A percentile compares a stretch with the other conserved stretches of the same genome.
Evolutionary conservation across 2,113 vertebrate genomes (phyloP).

Genomic region (Corythaixoides concolor): DNA sequence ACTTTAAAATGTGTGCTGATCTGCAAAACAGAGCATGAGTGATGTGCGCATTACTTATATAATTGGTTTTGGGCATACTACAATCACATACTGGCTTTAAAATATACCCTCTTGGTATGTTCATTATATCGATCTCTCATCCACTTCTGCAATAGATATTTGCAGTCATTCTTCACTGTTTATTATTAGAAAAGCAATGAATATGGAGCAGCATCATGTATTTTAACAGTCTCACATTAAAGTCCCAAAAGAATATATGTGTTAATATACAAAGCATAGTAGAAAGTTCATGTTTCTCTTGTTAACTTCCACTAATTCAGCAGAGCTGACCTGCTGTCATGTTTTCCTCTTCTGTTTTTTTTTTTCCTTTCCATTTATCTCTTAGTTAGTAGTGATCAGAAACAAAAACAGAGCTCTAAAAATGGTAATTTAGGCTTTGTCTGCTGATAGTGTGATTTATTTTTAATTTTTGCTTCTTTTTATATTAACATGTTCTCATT

Average conservation of each 20-base stretch:
- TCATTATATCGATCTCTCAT: constrained; percentile 50
- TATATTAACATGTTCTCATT: not conserved
- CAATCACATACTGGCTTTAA: constrained; percentile 57
- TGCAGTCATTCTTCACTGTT: constrained; percentile 38
- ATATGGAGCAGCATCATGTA: not conserved
- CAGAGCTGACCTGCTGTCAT: not conserved
- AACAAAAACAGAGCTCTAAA: not conserved
- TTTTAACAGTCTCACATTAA: constrained; percentile 12
- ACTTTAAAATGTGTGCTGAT: constrained; percentile 57
- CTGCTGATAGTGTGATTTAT: not conserved
- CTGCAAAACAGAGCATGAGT: constrained; percentile 50
- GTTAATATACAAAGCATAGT: not conserved
- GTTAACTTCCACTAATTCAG: not conserved
- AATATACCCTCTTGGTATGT: constrained; percentile 37
- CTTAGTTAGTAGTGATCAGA: not conserved
- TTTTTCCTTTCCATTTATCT: not conserved
- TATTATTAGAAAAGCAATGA: constrained; percentile 63
- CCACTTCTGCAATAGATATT: constrained; percentile 45
- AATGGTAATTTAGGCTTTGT: not conserved
- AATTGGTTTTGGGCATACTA: constrained; percentile 54
- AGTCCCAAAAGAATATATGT: not conserved
- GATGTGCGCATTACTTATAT: constrained; percentile 39
- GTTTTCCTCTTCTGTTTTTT: not conserved
- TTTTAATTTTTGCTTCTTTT: not conserved
- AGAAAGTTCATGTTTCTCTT: not conserved